These are phyloP conservation scores for Enoplosus armatus DNA, from an alignment of 2,797 vertebrate genomes.

Conservation along the genomic window DNA sequence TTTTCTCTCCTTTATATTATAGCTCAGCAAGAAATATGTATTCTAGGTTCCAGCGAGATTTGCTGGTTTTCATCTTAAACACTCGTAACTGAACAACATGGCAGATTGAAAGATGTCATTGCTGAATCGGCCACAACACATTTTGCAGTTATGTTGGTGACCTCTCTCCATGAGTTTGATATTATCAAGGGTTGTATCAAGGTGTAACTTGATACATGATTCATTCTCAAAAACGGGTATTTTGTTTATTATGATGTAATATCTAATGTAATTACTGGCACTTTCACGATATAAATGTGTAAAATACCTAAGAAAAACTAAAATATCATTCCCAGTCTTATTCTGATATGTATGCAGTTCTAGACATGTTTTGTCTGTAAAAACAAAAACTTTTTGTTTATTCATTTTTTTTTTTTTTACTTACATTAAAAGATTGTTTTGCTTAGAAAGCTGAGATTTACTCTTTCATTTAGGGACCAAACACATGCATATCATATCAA, in stretches of 20 bases:
- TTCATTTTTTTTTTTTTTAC: neutral
- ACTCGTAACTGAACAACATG: neutral
- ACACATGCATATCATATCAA: neutral
- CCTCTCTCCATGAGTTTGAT: neutral
- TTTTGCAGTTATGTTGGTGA: neutral
- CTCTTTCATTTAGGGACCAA: neutral
- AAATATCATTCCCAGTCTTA: neutral
- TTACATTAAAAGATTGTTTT: neutral
- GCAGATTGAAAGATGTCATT: too few relatives aligned
- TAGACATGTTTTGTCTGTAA: neutral
- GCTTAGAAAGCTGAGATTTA: neutral
- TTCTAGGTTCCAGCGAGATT: neutral
- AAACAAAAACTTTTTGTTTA: neutral
- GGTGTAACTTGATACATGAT: neutral
- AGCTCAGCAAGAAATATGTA: neutral
- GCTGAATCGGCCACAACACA: too few relatives aligned
- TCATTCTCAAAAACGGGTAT: neutral
- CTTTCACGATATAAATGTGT: neutral
- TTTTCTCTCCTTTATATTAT: conserved; percentile 1
- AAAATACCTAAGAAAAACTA: too few relatives aligned
- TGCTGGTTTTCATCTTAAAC: neutral
- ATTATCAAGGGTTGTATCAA: neutral
- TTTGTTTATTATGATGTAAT: neutral
- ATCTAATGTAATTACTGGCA: neutral
- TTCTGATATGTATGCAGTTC: neutral